These are phyloP conservation scores for Sarcophaga bullata DNA, from an alignment of 1,140 invertebrate species.

Conservation along the genomic window DNA sequence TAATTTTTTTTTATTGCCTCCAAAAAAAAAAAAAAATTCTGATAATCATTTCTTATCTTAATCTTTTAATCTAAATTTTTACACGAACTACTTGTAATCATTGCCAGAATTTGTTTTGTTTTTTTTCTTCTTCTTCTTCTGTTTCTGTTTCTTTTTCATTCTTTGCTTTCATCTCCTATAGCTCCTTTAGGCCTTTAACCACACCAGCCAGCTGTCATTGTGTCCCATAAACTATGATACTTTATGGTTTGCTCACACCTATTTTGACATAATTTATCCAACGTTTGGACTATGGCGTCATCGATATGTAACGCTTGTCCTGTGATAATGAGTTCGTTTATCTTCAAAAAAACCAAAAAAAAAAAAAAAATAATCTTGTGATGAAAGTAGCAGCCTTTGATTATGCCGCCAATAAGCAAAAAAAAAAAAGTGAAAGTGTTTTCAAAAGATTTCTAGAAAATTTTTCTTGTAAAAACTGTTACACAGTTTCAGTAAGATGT, in stretches of 20 bases:
- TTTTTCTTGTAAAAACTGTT: too few relatives aligned
- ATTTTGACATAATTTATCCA: constrained; percentile 36
- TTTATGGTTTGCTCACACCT: constrained; percentile 32
- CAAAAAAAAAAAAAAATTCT: background rate
- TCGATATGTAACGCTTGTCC: background rate
- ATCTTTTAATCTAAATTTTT: constrained; percentile 1
- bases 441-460: too few relatives aligned
- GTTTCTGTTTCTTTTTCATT: too few relatives aligned
- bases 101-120: constrained; percentile 17
- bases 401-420: background rate
- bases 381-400: background rate
- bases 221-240: constrained; percentile 30
- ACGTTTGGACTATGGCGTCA: constrained; percentile 23
- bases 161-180: too few relatives aligned
- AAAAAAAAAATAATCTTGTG: background rate
- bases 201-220: constrained; percentile 16
- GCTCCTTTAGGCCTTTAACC: background rate
- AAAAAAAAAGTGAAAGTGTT: too few relatives aligned
- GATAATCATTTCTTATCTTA: background rate
- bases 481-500: too few relatives aligned
- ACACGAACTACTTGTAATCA: constrained; percentile 27
- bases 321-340: constrained; percentile 31
- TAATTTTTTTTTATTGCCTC: background rate
- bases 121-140: too few relatives aligned
- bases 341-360: background rate